A percentile compares a stretch with the other conserved stretches of the same genome.
Evolutionary conservation across 2,888 invertebrate species (phyloP).

Genomic region (Drosophila basisetae): DNA sequence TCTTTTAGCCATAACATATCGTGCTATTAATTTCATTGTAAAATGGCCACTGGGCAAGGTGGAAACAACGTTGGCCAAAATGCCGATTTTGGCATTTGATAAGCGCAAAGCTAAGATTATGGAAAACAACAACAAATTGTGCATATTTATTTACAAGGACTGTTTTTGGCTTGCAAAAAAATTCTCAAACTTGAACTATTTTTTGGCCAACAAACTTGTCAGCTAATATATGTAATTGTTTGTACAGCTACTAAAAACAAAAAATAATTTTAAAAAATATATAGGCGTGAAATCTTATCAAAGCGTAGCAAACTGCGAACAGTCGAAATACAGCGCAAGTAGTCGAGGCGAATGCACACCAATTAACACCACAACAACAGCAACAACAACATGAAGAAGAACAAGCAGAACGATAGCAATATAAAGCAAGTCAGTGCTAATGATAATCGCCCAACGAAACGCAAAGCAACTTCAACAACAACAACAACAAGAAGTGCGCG

Average conservation of each 20-base stretch:
- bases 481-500: conserved; percentile 21
- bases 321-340: conserved; percentile 29
- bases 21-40: conserved; percentile 63
- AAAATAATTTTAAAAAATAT: neutral
- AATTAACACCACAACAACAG: conserved; percentile 49
- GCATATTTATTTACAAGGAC: neutral
- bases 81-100: conserved; percentile 37
- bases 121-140: neutral
- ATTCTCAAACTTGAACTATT: neutral
- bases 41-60: conserved; percentile 50
- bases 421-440: conserved; percentile 45
- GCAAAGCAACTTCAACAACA: conserved; percentile 42
- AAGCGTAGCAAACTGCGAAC: conserved; percentile 30
- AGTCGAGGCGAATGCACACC: conserved; percentile 46
- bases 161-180: neutral
- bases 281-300: conserved; percentile 54
- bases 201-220: neutral
- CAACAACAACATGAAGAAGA: conserved; percentile 21
- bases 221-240: neutral
- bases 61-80: conserved; percentile 26
- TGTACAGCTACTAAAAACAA: conserved; percentile 28
- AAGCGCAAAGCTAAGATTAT: conserved; percentile 10
- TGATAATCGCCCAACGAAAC: conserved; percentile 61
- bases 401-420: neutral
- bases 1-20: conserved; percentile 61